Conservation (phyloP, 2,888 invertebrate species). For the Drosophila seclusa region DNA sequence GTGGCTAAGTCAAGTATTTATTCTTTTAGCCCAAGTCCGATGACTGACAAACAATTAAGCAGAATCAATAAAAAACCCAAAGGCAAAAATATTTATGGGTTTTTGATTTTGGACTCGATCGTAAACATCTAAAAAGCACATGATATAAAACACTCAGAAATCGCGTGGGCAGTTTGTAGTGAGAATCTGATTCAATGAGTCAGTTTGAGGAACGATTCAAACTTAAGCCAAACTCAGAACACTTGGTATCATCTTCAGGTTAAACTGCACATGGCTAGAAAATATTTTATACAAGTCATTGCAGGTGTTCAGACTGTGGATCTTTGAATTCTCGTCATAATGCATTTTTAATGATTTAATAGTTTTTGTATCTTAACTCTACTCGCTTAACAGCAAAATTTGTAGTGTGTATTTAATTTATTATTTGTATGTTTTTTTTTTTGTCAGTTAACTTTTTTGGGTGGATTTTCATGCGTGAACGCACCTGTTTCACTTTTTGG, state of each 20-base stretch:
- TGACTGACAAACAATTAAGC: slow-evolving; percentile 30
- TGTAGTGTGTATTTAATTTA: slow-evolving; percentile 22
- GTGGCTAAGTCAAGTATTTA: slow-evolving; percentile 31
- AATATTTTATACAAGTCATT: slow-evolving; percentile 66
- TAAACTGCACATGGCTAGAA: slow-evolving; percentile 23
- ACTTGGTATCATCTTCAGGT: slow-evolving; percentile 34
- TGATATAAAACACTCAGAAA: slow-evolving; percentile 54
- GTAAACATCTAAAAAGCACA: slow-evolving; percentile 49
- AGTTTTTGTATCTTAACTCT: slow-evolving; percentile 12
- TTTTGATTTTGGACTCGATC: slow-evolving; percentile 48
- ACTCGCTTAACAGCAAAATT: slow-evolving; percentile 23
- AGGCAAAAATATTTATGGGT: slow-evolving; percentile 40
- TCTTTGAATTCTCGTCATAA: slow-evolving; percentile 50
- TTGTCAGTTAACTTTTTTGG: slow-evolving; percentile 24
- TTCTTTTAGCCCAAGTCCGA: slow-evolving; percentile 42
- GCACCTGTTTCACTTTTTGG: slow-evolving; percentile 69
- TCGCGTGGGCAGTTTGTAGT: slow-evolving; percentile 65
- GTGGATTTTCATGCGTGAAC: slow-evolving; percentile 49
- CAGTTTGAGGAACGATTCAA: slow-evolving; percentile 15
- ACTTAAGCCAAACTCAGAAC: slow-evolving; percentile 2
- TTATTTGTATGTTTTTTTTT: neutral
- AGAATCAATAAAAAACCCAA: slow-evolving; percentile 13
- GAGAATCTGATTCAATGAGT: slow-evolving; percentile 44
- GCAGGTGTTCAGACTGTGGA: slow-evolving; percentile 62
- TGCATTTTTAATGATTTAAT: slow-evolving; percentile 71